Evolutionary conservation across 2,797 vertebrate species (phyloP).

Genomic region (Propithecus deckenii): DNA sequence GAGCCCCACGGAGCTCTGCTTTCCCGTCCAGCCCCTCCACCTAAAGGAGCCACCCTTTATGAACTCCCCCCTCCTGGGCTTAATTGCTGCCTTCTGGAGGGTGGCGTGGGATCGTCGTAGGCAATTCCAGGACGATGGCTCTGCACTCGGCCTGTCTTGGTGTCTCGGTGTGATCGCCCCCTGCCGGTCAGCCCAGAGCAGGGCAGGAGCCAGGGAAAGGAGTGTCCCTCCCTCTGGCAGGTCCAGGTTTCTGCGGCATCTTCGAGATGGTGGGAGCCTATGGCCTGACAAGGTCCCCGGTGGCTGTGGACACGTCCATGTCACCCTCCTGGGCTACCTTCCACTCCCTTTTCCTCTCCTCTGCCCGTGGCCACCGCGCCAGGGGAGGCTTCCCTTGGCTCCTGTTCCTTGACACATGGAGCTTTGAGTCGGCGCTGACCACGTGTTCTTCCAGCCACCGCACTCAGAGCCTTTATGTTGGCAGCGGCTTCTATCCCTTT

Average conservation of each 20-base stretch:
- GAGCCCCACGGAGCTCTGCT: not conserved
- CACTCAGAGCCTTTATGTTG: not conserved
- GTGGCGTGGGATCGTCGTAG: not conserved
- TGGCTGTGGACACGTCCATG: no score
- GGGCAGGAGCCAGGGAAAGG: not conserved
- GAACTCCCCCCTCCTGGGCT: not conserved
- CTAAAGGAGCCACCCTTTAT: not conserved
- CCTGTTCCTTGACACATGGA: fast-evolving
- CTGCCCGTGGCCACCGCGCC: no score
- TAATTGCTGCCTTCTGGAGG: not conserved
- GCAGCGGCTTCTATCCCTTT: not conserved
- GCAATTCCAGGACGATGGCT: not conserved
- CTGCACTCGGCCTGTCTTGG: not conserved
- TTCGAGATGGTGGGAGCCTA: no score
- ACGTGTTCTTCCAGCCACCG: fast-evolving
- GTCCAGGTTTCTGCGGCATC: not conserved
- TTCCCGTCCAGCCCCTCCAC: not conserved
- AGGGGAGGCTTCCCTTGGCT: not conserved
- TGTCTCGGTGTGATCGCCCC: not conserved
- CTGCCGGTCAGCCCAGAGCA: not conserved
- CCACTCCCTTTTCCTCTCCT: not conserved
- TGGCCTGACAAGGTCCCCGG: not conserved
- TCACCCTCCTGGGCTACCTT: not conserved
- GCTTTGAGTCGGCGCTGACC: not conserved
- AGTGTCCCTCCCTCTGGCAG: not conserved